Evolutionary conservation across 1,140 invertebrate species (phyloP).

Genomic region (Neodiprion virginianus): DNA sequence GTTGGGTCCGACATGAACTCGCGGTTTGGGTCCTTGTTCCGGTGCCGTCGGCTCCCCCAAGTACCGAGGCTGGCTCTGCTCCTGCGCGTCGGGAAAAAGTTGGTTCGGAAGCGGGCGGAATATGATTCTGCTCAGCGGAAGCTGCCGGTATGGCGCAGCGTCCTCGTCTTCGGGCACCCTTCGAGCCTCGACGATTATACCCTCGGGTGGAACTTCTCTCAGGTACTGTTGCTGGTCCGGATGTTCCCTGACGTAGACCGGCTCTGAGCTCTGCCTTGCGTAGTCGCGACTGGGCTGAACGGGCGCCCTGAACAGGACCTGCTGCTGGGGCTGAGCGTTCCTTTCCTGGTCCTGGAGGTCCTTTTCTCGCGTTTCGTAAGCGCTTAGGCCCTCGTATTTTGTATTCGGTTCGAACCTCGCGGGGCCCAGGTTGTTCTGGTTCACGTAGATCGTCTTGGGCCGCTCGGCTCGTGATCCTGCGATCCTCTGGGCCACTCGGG

Average conservation of each 20-base stretch:
- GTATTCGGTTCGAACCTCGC: constrained; percentile 47
- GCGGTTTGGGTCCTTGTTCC: constrained; percentile 36
- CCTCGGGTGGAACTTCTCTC: constrained; percentile 41
- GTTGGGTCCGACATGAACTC: constrained; percentile 39
- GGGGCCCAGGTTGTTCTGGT: constrained; percentile 60
- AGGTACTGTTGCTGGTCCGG: constrained; percentile 41
- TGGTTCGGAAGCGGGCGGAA: constrained; percentile 42
- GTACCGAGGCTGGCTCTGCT: constrained; percentile 50
- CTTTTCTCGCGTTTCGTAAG: constrained; percentile 42
- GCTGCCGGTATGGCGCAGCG: constrained; percentile 36
- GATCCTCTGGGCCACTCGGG: constrained; percentile 51
- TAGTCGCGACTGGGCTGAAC: constrained; percentile 43
- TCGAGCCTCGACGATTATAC: constrained; percentile 41
- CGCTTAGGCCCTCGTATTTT: constrained; percentile 40
- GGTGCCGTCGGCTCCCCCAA: constrained; percentile 40
- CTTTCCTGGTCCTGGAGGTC: constrained; percentile 41
- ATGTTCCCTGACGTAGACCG: constrained; percentile 47
- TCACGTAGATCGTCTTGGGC: constrained; percentile 48
- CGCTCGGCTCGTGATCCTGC: constrained; percentile 41
- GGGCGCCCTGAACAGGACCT: constrained; percentile 42
- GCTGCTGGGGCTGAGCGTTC: constrained; percentile 40
- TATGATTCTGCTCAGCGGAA: constrained; percentile 46
- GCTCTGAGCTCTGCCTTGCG: constrained; percentile 43
- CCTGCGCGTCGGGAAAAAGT: constrained; percentile 45
- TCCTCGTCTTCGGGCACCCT: constrained; percentile 45